Evolutionary conservation across 2,888 invertebrate genomes (phyloP).

Genomic region (Tachina fera): DNA sequence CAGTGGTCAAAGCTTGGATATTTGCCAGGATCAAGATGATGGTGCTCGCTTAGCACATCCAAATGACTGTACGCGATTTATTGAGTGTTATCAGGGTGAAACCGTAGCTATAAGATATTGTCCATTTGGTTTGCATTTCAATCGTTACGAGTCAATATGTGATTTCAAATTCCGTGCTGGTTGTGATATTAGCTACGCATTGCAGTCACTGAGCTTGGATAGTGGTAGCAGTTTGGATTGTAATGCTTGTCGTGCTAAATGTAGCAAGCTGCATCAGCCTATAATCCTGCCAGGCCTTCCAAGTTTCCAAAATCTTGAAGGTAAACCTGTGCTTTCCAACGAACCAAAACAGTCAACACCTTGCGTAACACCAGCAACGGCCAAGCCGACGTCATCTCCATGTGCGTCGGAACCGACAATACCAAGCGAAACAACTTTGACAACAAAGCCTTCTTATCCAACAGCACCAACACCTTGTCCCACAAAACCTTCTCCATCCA

Average conservation of each 20-base stretch:
- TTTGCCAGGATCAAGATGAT: conserved; percentile 74
- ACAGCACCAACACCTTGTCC: conserved; percentile 13
- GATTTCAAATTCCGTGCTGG: conserved; percentile 62
- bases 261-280: neutral
- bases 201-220: neutral
- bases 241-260: conserved; percentile 13
- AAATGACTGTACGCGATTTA: conserved; percentile 74
- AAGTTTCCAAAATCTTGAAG: neutral
- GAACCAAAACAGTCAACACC: neutral
- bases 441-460: neutral
- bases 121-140: conserved; percentile 68
- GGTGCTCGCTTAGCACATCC: conserved; percentile 75
- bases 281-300: neutral
- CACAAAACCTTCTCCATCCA: neutral
- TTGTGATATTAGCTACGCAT: conserved; percentile 51
- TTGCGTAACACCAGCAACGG: neutral
- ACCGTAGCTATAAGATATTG: conserved; percentile 64
- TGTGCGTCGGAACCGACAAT: neutral
- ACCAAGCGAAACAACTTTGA: neutral
- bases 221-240: conserved; percentile 23
- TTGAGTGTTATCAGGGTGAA: conserved; percentile 73
- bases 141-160: conserved; percentile 58
- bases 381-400: neutral
- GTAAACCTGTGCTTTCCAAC: neutral
- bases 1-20: conserved; percentile 44